Conservation (phyloP, 30 jellyfish, hydroid and myxozoan species). For the Pelagia noctiluca region DNA sequence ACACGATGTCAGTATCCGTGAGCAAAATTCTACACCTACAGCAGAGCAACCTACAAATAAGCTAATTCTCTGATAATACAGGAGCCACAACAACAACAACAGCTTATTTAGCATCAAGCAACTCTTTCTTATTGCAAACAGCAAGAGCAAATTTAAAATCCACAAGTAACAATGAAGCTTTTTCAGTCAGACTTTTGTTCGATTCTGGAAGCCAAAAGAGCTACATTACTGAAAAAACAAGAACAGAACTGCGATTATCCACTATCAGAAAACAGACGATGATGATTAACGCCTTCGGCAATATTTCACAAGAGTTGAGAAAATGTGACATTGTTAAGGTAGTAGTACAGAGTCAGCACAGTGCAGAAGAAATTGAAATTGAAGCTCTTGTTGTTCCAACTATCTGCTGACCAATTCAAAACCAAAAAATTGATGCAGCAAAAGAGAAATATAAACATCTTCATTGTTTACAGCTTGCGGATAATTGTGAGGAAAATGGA, state of each 20-base stretch:
- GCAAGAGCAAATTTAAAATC: constrained; percentile 12
- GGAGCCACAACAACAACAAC: background rate
- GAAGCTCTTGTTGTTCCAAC: constrained; percentile 26
- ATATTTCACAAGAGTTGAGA: background rate
- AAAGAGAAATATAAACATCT: constrained; percentile 16
- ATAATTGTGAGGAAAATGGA: background rate
- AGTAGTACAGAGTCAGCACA: background rate
- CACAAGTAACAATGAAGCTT: background rate
- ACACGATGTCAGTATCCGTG: constrained; percentile 25
- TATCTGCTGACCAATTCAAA: constrained; percentile 25
- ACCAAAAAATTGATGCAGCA: constrained; percentile 25
- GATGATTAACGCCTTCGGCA: background rate
- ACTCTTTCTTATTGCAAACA: constrained; percentile 49
- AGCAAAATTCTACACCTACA: background rate
- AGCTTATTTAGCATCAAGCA: constrained; percentile 36
- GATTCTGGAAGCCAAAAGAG: constrained; percentile 2
- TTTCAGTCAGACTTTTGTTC: constrained; percentile 1
- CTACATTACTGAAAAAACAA: background rate
- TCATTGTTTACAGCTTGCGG: constrained; percentile 11
- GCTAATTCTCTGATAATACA: background rate
- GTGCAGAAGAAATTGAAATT: background rate
- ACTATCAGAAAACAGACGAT: background rate
- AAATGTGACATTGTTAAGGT: background rate
- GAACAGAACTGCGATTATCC: background rate
- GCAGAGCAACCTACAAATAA: background rate